Evolutionary conservation across 2,113 vertebrate genomes (phyloP).

Genomic region (Castor canadensis): DNA sequence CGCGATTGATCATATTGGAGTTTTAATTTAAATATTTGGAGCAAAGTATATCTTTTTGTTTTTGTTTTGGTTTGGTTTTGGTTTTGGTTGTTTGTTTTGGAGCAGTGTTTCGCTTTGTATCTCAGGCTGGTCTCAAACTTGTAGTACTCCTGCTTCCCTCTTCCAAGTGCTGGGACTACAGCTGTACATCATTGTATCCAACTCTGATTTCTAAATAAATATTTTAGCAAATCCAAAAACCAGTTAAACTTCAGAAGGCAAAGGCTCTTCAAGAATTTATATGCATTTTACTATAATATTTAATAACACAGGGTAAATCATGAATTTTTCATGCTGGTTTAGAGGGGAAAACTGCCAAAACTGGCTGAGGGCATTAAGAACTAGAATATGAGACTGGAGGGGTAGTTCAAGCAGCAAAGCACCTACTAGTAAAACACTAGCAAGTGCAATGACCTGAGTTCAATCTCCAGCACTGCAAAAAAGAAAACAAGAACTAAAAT

Average conservation of each 20-base stretch:
- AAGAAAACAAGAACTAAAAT: too few species aligned
- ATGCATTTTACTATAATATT: neutral
- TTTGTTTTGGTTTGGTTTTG: too few species aligned
- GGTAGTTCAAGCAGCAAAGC: too few species aligned
- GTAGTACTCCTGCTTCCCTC: too few species aligned
- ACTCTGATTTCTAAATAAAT: neutral
- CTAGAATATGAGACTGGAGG: neutral
- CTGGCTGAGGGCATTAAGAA: neutral
- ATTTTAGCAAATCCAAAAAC: neutral
- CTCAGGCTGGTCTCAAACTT: too few species aligned
- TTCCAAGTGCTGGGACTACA: too few species aligned
- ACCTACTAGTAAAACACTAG: too few species aligned
- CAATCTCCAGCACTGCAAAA: too few species aligned
- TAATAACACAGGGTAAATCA: neutral
- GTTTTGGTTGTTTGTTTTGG: too few species aligned
- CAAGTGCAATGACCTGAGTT: too few species aligned
- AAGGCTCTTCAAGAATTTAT: neutral
- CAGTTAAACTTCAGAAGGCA: neutral
- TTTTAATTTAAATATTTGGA: slow-evolving; percentile 10
- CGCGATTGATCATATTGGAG: neutral
- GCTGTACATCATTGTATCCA: too few species aligned
- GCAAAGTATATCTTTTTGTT: neutral
- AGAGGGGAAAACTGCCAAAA: neutral
- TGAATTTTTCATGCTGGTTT: neutral
- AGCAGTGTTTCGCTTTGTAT: too few species aligned